These are phyloP conservation scores for Neoarius graeffei DNA, from an alignment of 2,113 vertebrate genomes.

Conservation along the genomic window DNA sequence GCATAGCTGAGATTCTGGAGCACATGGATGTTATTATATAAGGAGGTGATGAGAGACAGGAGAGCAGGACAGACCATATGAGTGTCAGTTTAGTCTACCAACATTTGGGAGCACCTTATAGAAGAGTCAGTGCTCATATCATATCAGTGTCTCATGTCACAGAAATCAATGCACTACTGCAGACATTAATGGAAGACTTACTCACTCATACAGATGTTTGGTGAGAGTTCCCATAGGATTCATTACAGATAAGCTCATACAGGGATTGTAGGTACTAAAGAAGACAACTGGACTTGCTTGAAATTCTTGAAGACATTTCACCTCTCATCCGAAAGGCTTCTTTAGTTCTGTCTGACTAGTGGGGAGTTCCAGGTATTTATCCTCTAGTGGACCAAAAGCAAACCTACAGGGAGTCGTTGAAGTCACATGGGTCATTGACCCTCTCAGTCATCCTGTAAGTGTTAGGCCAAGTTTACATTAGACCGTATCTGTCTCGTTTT, in stretches of 20 bases:
- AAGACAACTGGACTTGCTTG: no score
- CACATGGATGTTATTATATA: conserved; percentile 24
- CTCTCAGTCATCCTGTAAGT: no score
- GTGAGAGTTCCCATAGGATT: not conserved
- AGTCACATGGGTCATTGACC: no score
- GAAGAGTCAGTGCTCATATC: not conserved
- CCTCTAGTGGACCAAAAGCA: no score
- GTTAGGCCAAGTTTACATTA: no score
- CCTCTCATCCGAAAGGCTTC: no score
- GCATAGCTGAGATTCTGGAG: conserved; percentile 62
- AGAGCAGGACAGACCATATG: conserved; percentile 20
- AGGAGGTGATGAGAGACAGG: conserved; percentile 34
- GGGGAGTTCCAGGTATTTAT: no score
- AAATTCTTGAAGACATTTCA: no score
- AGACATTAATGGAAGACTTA: not conserved
- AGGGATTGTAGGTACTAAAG: no score
- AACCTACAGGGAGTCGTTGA: no score
- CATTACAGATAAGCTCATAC: not conserved
- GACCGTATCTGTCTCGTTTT: no score
- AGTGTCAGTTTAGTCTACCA: not conserved
- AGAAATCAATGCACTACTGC: not conserved
- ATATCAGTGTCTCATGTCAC: conserved; percentile 3
- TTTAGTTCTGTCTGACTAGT: no score
- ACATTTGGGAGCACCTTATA: not conserved
- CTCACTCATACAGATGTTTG: not conserved